These are phyloP conservation scores for Latrodectus geometricus DNA, from an alignment of 1,140 invertebrate genomes.

Conservation along the genomic window DNA sequence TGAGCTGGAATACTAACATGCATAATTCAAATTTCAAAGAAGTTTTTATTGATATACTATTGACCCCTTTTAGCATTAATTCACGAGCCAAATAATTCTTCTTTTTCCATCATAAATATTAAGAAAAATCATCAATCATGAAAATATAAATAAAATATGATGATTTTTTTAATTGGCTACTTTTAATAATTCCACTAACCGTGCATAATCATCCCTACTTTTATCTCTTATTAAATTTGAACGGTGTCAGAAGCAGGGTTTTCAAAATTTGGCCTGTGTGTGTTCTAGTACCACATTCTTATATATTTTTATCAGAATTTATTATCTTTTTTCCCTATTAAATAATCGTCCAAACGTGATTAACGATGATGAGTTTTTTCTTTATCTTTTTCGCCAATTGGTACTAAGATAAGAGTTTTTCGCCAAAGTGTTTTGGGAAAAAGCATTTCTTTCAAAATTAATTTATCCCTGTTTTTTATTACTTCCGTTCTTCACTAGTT, in stretches of 20 bases:
- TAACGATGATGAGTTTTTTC: conserved; percentile 27
- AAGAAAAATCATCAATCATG: neutral
- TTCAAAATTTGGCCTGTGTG: conserved; percentile 12
- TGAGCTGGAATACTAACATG: too few species aligned
- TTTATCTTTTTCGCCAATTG: conserved; percentile 20
- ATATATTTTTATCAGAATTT: conserved; percentile 43
- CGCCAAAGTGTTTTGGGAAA: conserved; percentile 3
- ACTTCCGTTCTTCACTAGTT: neutral
- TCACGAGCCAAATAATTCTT: too few species aligned
- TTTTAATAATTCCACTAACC: neutral
- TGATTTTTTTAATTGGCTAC: neutral
- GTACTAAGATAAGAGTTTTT: conserved; percentile 18
- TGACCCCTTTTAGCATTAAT: too few species aligned
- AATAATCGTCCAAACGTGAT: conserved; percentile 54
- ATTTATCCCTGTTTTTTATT: conserved; percentile 44
- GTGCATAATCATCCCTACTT: conserved; percentile 8
- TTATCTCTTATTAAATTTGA: conserved; percentile 24
- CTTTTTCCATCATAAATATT: neutral
- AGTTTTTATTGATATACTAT: too few species aligned
- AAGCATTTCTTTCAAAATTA: conserved; percentile 53
- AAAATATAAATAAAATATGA: neutral
- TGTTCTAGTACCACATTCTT: neutral
- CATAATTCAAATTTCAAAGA: too few species aligned
- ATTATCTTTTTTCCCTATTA: conserved; percentile 5
- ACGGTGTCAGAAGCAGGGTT: conserved; percentile 21